A percentile compares a stretch with the other conserved stretches of the same genome.
These are phyloP conservation scores for Drosophila paramelanica DNA, from an alignment of 2,888 invertebrate species.

Conservation along the genomic window DNA sequence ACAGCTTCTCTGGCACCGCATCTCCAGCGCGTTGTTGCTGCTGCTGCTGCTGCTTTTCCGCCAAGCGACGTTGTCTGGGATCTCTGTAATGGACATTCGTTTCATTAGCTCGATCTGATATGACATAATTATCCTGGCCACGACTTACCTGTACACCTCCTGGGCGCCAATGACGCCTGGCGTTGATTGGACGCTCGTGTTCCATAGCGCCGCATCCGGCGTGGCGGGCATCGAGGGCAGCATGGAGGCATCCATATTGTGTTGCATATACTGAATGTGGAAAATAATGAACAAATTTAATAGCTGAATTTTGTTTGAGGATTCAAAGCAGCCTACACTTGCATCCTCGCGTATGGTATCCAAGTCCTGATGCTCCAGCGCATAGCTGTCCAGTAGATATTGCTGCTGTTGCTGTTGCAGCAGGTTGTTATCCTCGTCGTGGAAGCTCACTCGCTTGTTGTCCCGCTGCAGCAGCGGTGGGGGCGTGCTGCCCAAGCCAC, in stretches of 20 bases:
- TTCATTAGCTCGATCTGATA: background rate
- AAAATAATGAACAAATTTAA: conserved; percentile 3
- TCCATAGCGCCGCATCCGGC: conserved; percentile 86
- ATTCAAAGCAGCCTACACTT: conserved; percentile 87
- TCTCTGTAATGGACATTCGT: conserved; percentile 87
- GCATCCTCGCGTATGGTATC: conserved; percentile 90
- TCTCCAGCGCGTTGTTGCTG: conserved; percentile 85
- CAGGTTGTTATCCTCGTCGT: conserved; percentile 87
- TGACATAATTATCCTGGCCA: background rate
- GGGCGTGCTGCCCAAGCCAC: conserved; percentile 29
- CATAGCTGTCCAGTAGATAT: conserved; percentile 64
- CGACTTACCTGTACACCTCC: conserved; percentile 94
- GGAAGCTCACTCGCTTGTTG: conserved; percentile 91
- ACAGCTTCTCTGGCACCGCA: conserved; percentile 94
- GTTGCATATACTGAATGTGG: conserved; percentile 70
- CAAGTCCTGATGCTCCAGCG: conserved; percentile 78
- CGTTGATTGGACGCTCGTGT: conserved; percentile 87
- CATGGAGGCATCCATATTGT: conserved; percentile 92
- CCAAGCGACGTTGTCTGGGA: conserved; percentile 94
- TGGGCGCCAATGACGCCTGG: conserved; percentile 99
- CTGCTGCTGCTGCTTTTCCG: conserved; percentile 91
- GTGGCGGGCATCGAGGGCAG: conserved; percentile 90
- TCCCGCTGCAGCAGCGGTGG: conserved; percentile 79
- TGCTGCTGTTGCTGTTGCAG: conserved; percentile 56
- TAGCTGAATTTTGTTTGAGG: background rate